Evolutionary conservation across 1,140 invertebrate species (phyloP).

Genomic region (Drosophila ercepeae): DNA sequence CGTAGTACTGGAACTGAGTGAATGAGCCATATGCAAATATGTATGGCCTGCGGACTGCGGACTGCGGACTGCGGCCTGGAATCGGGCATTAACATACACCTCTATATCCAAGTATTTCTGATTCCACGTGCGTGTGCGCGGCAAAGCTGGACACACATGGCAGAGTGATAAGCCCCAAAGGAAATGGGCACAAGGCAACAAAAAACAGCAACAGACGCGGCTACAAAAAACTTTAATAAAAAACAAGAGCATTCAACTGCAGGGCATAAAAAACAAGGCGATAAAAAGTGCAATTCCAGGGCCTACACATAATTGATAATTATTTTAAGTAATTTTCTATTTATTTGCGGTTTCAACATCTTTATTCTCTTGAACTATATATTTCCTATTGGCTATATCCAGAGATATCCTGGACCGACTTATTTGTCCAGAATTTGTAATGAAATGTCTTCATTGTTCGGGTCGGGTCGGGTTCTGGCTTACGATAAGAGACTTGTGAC

Average conservation of each 20-base stretch:
- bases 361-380: too few relatives aligned
- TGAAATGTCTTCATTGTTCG: conserved; percentile 3
- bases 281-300: not conserved
- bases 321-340: not conserved
- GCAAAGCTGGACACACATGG: conserved; percentile 66
- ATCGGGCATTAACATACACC: conserved; percentile 57
- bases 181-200: conserved; percentile 64
- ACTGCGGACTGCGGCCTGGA: conserved; percentile 61
- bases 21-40: conserved; percentile 81
- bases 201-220: not conserved
- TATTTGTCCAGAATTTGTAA: not conserved
- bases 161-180: conserved; percentile 59
- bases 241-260: not conserved
- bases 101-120: not conserved
- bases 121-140: conserved; percentile 14
- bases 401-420: not conserved
- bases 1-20: conserved; percentile 49
- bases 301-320: not conserved
- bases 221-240: not conserved
- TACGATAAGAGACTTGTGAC: conserved; percentile 39
- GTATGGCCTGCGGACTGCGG: too few relatives aligned
- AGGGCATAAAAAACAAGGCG: not conserved
- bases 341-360: too few relatives aligned
- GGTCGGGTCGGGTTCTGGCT: too few relatives aligned
- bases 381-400: not conserved